Evolutionary conservation across 2,888 invertebrate species (phyloP), one percentile per base, ranked within the genome.

Genomic region (Biston betularia): DNA sequence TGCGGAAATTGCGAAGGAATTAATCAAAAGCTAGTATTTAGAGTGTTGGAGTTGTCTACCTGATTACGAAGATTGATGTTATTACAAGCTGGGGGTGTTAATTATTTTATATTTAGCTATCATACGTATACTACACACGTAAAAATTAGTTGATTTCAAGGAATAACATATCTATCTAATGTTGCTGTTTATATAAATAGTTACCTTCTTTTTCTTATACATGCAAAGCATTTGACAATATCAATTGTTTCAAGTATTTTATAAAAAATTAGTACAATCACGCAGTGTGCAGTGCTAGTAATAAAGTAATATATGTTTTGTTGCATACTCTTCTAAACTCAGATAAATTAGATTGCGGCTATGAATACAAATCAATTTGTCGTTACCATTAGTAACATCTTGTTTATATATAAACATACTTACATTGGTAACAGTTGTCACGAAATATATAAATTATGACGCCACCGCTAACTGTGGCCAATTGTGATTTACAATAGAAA

Each of bases 1-100:
- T 69, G 64, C 64, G 55, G 75, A 76, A 79, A 80, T 81, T 76
- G 78, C 71, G 45, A 59, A 72, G 70, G 71, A 68, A 75, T 72
- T 77, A 71, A 75, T 78, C 74, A 72, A 75, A 76, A 65, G 57
- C 63, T 54, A 61, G 60, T 50, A 53, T 57, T 57, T 24, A 50
- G 56, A 61, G 52, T 46, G 44, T 46, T 58, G 8, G 14, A 40
- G 24, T 46, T 44, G 33, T 66, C 15, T 63, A 59, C 67, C 54
- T 58, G 58, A 63, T 34, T 40, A 49, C 34, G 49, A 42, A 63
- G 53, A 55, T 63, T 58, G 58, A 58, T 54, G 58, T 58, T 14
- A 38, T 42, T 64, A 53, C 24, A 54, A 42, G 14, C 15, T 53
- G 15, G 42, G 9, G 42, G 9, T 35, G 12, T 12, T 50, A 50